A percentile compares a stretch with the other conserved stretches of the same genome.
These are phyloP conservation scores for Hirundichthys speculiger DNA, from an alignment of 2,113 vertebrate species.

Conservation along the genomic window DNA sequence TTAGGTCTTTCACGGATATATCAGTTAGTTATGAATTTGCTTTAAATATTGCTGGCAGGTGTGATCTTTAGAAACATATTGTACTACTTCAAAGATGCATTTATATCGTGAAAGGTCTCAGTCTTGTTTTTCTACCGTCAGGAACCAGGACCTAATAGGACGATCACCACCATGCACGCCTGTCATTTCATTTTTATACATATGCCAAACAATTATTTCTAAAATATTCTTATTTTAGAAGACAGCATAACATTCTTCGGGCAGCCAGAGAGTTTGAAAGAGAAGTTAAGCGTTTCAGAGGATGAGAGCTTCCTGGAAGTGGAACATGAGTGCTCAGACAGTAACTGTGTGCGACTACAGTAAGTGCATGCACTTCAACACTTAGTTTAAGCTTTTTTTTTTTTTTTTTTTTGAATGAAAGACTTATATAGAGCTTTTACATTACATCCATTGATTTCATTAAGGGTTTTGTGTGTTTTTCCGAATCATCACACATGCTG, in stretches of 20 bases:
- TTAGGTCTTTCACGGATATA: no score
- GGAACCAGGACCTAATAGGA: no score
- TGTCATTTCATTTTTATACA: no score
- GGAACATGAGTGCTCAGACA: conserved; percentile 50
- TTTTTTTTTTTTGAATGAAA: conserved; percentile 32
- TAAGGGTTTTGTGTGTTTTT: conserved; percentile 8
- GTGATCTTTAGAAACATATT: no score
- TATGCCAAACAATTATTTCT: no score
- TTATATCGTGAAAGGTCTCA: no score
- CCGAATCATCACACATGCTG: background rate
- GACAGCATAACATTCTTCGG: background rate
- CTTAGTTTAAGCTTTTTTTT: conserved; percentile 31
- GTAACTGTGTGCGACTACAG: conserved; percentile 35
- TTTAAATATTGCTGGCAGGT: no score
- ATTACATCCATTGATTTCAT: conserved; percentile 45
- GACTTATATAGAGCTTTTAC: conserved; percentile 29
- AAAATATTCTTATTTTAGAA: background rate
- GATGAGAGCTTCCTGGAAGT: conserved; percentile 68
- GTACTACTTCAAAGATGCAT: no score
- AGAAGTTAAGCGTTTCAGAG: conserved; percentile 44
- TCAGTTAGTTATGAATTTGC: no score
- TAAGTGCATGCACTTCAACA: conserved; percentile 45
- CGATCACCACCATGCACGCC: no score
- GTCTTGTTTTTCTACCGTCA: no score
- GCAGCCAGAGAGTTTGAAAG: background rate